Conservation (phyloP, 1,140 invertebrate genomes). For the Drosophila nebulosa region DNA sequence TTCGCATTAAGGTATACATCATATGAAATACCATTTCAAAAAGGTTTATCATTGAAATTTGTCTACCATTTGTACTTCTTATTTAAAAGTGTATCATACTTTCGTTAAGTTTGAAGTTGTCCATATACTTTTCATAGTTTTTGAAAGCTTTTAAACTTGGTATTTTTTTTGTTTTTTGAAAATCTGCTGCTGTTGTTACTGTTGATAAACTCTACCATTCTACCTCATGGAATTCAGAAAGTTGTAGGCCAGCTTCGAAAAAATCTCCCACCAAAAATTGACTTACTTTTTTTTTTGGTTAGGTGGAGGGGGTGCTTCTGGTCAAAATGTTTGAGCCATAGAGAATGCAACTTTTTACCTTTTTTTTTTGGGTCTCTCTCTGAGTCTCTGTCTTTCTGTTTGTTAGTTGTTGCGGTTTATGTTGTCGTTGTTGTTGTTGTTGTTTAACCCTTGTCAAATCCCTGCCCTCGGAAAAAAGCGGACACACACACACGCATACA, state of each 20-base stretch:
- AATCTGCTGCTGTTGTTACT: background rate
- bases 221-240: background rate
- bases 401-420: constrained; percentile 25
- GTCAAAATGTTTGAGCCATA: background rate
- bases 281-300: background rate
- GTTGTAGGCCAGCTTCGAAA: background rate
- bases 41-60: background rate
- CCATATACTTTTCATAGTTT: background rate
- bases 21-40: too few relatives aligned
- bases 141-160: background rate
- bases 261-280: background rate
- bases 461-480: constrained; percentile 16
- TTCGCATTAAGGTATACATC: too few relatives aligned
- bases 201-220: background rate
- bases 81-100: background rate
- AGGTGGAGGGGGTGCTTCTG: too few relatives aligned
- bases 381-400: background rate
- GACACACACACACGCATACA: background rate
- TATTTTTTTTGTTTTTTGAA: background rate
- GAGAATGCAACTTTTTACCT: background rate
- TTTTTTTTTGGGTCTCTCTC: background rate
- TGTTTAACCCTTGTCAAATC: constrained; percentile 58
- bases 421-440: constrained; percentile 33
- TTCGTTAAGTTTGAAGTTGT: background rate
- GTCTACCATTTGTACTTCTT: background rate